phyloP scores from a whole-genome alignment of 2,113 vertebrate species.

The Pristiophorus japonicus region DNA sequence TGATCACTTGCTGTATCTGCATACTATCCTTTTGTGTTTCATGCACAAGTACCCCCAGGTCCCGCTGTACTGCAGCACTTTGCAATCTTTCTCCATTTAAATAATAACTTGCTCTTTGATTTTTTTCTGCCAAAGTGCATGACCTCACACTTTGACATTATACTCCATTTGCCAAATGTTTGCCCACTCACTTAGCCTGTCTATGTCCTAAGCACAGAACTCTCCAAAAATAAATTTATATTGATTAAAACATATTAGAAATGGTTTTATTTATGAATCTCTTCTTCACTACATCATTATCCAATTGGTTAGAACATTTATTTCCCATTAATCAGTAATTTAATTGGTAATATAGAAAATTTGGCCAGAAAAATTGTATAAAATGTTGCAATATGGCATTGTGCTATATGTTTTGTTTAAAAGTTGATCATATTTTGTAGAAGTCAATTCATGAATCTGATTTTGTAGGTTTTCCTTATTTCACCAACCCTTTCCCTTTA shows the following conservation, averaged over 20 bases:
- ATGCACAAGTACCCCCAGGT: no score
- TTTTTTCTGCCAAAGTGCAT: no score
- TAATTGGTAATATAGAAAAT: not conserved
- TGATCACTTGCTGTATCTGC: no score
- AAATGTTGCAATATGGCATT: not conserved
- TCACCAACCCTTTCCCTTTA: not conserved
- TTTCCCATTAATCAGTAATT: not conserved
- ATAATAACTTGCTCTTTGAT: no score
- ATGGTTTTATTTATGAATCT: not conserved
- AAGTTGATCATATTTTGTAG: not conserved
- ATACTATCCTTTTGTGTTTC: no score
- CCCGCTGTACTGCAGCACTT: no score
- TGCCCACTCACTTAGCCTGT: no score
- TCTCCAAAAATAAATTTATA: not conserved
- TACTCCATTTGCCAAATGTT: no score
- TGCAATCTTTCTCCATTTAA: no score
- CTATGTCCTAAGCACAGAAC: not conserved
- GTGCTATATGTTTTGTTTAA: not conserved
- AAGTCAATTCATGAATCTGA: not conserved
- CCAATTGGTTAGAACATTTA: not conserved
- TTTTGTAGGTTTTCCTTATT: not conserved
- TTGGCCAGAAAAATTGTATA: not conserved
- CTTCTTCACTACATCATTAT: not conserved
- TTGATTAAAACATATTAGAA: not conserved
- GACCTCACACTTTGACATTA: no score